Evolutionary conservation across 2,888 invertebrate genomes (phyloP).

Genomic region (Nomada hirtipes): DNA sequence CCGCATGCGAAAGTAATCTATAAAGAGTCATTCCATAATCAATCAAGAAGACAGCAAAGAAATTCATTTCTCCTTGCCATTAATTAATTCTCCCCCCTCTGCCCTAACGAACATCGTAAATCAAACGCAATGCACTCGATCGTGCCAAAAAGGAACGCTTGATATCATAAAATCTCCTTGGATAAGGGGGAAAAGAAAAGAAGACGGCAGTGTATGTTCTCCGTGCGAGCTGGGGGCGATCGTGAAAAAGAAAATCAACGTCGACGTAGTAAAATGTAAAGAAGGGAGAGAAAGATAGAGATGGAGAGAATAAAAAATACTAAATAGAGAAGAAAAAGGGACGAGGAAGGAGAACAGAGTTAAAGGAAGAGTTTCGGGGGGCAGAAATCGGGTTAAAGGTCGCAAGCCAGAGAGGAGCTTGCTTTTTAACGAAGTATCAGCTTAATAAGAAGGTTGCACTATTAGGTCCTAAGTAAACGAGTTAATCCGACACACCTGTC

Average conservation of each 20-base stretch:
- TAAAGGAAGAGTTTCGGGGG: background rate
- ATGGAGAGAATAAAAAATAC: no score
- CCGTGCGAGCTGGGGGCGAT: no score
- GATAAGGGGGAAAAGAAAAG: no score
- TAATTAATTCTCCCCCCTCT: constrained; percentile 17
- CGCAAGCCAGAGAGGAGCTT: background rate
- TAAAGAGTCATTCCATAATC: constrained; percentile 16
- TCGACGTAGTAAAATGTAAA: background rate
- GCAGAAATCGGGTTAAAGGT: constrained; percentile 36
- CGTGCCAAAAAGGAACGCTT: background rate
- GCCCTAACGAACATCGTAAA: constrained; percentile 18
- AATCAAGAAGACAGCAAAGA: constrained; percentile 16
- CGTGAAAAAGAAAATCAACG: background rate
- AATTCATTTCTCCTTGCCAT: constrained; percentile 27
- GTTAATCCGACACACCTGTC: constrained; percentile 59
- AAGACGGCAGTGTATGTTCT: no score
- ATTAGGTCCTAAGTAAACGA: constrained; percentile 61
- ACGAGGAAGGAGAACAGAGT: background rate
- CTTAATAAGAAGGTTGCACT: constrained; percentile 59
- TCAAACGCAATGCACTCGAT: constrained; percentile 25
- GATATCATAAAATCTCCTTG: constrained; percentile 2
- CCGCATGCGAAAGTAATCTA: background rate
- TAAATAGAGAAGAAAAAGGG: background rate
- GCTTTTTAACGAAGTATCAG: constrained; percentile 42
- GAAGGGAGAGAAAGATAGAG: background rate